phyloP scores from a whole-genome alignment of 2,797 vertebrate genomes.

The Garrulus glandarius region DNA sequence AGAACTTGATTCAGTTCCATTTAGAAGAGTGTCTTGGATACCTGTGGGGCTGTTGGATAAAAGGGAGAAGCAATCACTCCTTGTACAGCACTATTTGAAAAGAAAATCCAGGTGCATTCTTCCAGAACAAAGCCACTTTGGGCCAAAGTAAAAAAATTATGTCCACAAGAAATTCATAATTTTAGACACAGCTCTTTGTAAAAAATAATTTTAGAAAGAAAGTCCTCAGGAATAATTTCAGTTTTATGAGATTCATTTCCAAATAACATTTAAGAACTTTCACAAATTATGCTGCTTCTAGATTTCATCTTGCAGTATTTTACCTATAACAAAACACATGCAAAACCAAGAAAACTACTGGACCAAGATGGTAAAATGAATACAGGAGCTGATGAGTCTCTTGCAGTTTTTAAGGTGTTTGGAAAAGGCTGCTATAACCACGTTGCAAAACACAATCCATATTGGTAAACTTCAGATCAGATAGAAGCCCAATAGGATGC shows the following conservation, averaged over 20 bases:
- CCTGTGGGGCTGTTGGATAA: not conserved
- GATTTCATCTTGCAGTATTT: not conserved
- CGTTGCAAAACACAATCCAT: not conserved
- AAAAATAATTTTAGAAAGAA: not conserved
- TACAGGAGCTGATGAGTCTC: not conserved
- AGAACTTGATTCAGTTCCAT: not conserved
- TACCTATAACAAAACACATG: not conserved
- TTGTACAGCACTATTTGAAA: not conserved
- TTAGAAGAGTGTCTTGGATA: not conserved
- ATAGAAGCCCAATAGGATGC: not conserved
- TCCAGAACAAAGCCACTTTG: not conserved
- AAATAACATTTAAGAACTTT: not conserved
- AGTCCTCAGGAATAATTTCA: not conserved
- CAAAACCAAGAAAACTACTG: not conserved
- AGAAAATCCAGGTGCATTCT: not conserved
- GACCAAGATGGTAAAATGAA: not conserved
- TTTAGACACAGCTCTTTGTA: not conserved
- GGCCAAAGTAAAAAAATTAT: not conserved
- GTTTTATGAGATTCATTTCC: not conserved
- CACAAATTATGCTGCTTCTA: not conserved
- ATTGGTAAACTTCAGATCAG: not conserved
- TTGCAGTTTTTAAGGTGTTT: not conserved
- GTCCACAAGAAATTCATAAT: not conserved
- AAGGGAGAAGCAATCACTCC: not conserved
- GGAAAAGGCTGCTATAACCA: not conserved